phyloP scores from a whole-genome alignment of 1,140 invertebrate species.

The Paraescarpia echinospica region DNA sequence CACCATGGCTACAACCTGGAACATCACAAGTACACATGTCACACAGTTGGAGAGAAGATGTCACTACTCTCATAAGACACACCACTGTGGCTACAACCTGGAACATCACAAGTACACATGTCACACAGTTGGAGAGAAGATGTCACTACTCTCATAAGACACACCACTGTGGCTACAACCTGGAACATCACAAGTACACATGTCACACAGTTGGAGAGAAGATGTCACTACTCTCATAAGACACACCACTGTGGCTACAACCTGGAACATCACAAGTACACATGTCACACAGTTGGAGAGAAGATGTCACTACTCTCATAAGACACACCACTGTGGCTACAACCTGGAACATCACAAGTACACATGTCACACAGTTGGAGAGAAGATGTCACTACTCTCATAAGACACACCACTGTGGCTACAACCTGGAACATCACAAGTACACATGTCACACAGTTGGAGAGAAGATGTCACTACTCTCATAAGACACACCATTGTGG shows the following conservation, averaged over 20 bases:
- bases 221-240: not conserved
- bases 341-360: conserved; percentile 8
- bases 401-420: not conserved
- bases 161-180: not conserved
- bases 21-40: not conserved
- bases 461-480: not conserved
- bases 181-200: conserved; percentile 16
- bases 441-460: conserved; percentile 10
- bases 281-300: not conserved
- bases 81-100: not conserved
- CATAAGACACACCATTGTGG: not conserved
- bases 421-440: not conserved
- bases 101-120: conserved; percentile 15
- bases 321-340: not conserved
- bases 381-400: not conserved
- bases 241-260: not conserved
- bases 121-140: not conserved
- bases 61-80: not conserved
- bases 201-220: not conserved
- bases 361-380: not conserved
- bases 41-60: not conserved
- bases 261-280: conserved; percentile 16
- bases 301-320: not conserved
- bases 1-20: not conserved
- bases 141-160: not conserved